Base-by-base conservation (phyloP, 1,140 invertebrate species). In the Proctacanthus coquilletti region DNA sequence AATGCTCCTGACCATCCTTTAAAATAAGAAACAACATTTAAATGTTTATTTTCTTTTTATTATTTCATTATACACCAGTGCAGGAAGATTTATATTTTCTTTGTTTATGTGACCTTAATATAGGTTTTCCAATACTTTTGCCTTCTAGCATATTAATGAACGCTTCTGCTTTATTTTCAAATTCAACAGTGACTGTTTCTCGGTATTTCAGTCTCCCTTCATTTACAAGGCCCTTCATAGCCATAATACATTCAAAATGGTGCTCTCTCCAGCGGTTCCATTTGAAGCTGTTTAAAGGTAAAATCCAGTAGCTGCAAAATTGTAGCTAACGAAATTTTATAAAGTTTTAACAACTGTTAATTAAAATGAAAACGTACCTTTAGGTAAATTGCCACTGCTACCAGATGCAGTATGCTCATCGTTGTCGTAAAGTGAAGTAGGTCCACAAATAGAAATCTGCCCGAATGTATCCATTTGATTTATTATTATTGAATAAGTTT, bases 141-240 rank as follows among this genome's bases (percentile, higher is more conserved):
- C 77, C 75, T 21, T 52, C 52, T 19, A 80, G 56, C 50, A 79
- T 65, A 15, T 66, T 68, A 29, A 70, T 56, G 45, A 80, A 78
- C 6, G 75, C 75, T 13, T 70, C 49, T 18, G 65, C 68, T 55
- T 74, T 71, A 37, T 72, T 71, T 25, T 77, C 71, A 46, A 80
- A 78, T 3, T 75, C 76, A 19, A 72, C 52, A 1, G 65, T 69
- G 3, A 74, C 44, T 9, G 72, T 72, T 56, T 80, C 75, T 38
- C 51, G 56, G 44, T 69, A 71, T 46, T 68, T 68, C 3, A 80
- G 39, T 53, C 75, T 72, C 17, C 72, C 74, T 56, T 70, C 59
- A 19, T 54, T 42, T 23, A 70, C 60, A 66, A 63, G 77, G 42
- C 69, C 43, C 4, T 67, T 42, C 51, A 76, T 71, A 46, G 78